These are phyloP conservation scores for Styela clava DNA, from an alignment of 23 tunicate genomes.

Conservation along the genomic window DNA sequence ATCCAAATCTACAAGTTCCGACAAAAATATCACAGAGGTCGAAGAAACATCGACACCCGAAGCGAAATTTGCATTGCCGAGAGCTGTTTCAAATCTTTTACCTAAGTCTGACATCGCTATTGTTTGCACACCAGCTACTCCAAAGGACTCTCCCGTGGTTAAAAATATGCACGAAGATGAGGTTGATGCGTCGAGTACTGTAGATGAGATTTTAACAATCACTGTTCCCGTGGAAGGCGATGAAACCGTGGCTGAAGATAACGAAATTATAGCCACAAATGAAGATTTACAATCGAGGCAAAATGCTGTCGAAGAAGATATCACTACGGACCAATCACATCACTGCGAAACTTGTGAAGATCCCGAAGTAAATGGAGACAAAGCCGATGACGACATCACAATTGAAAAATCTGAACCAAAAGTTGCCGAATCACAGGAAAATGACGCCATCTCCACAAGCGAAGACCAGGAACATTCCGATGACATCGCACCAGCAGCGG, in stretches of 20 bases:
- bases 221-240: background rate
- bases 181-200: background rate
- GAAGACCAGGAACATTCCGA: no score
- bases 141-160: background rate
- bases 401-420: background rate
- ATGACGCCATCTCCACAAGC: background rate
- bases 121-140: background rate
- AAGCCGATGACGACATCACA: no score
- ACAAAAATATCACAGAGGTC: no score
- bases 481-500: background rate
- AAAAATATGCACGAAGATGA: background rate
- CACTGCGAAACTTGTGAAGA: no score
- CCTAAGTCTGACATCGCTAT: background rate
- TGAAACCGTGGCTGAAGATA: no score
- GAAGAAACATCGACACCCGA: background rate
- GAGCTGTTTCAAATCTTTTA: background rate
- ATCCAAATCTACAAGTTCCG: no score
- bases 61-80: background rate
- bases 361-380: no score
- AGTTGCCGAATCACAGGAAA: background rate
- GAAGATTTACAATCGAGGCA: no score
- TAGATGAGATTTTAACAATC: background rate
- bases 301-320: no score
- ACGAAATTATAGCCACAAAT: no score
- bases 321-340: no score